Evolutionary conservation across 1,140 invertebrate genomes (phyloP).

Genomic region (Leptinotarsa lineolata): DNA sequence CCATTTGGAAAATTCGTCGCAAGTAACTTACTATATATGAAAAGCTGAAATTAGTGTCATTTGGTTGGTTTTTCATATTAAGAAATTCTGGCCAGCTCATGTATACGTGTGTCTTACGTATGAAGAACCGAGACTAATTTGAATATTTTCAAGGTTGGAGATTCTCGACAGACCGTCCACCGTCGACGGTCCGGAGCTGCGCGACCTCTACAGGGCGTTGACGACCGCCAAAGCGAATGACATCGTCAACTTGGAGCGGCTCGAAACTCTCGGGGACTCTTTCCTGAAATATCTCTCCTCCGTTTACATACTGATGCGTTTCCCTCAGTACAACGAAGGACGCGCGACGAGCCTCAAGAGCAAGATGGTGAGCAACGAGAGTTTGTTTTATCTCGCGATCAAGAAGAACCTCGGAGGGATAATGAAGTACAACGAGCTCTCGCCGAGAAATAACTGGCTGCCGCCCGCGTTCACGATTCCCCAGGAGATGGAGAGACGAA

Average conservation of each 20-base stretch:
- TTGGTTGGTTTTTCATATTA: too few species aligned
- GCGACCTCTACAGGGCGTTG: constrained; percentile 59
- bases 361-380: constrained; percentile 80
- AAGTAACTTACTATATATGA: too few species aligned
- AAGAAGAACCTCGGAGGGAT: constrained; percentile 61
- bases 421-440: constrained; percentile 69
- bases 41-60: too few species aligned
- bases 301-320: constrained; percentile 70
- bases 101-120: too few species aligned
- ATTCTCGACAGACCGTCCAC: constrained; percentile 28
- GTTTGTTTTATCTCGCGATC: constrained; percentile 70
- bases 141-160: not conserved
- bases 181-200: constrained; percentile 32
- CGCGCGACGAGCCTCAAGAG: constrained; percentile 75
- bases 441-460: constrained; percentile 69
- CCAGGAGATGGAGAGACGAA: constrained; percentile 33
- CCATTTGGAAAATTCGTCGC: too few species aligned
- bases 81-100: too few species aligned
- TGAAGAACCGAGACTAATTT: too few species aligned
- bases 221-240: constrained; percentile 75
- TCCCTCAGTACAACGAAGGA: constrained; percentile 74
- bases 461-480: constrained; percentile 67
- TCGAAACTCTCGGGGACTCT: constrained; percentile 87
- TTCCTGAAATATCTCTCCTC: constrained; percentile 83
- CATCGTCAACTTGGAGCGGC: constrained; percentile 79